Conservation (phyloP, 2,113 vertebrate species). For the Prolemur simus region DNA sequence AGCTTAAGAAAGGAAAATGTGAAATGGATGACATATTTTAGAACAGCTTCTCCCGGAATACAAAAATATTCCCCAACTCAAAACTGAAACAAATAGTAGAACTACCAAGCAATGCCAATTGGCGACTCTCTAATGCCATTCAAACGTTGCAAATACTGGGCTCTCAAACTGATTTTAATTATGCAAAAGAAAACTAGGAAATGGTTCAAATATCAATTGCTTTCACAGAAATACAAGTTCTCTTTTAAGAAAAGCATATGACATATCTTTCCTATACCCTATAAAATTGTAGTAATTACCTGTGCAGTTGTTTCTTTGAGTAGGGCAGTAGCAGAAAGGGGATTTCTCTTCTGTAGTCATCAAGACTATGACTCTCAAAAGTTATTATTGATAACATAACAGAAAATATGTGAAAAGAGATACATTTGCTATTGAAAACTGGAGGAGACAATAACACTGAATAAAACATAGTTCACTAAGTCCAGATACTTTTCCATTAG, state of each 20-base stretch:
- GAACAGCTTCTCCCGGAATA: conserved; percentile 81
- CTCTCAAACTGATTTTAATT: conserved; percentile 80
- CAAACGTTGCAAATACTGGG: conserved; percentile 80
- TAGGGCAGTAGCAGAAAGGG: background rate
- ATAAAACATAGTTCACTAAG: background rate
- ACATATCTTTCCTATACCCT: conserved; percentile 41
- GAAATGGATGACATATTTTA: conserved; percentile 82
- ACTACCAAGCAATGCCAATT: conserved; percentile 75
- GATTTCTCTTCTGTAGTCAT: background rate
- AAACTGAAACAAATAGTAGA: conserved; percentile 80
- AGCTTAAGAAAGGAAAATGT: conserved; percentile 76
- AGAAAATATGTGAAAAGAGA: background rate
- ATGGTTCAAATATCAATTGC: conserved; percentile 79
- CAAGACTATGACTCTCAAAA: background rate
- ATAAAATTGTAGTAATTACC: conserved; percentile 18
- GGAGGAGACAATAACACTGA: background rate
- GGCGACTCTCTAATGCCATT: conserved; percentile 79
- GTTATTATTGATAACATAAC: background rate
- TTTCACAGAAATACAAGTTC: conserved; percentile 75
- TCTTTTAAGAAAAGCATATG: conserved; percentile 71
- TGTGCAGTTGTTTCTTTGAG: background rate
- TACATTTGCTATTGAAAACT: conserved; percentile 16
- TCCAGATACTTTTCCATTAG: conserved; percentile 4
- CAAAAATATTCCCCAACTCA: conserved; percentile 80
- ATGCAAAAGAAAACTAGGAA: conserved; percentile 81